A percentile compares a stretch with the other conserved stretches of the same genome.
These are phyloP conservation scores for Polypterus bichir DNA, from an alignment of 2,113 vertebrate species.

Conservation along the genomic window DNA sequence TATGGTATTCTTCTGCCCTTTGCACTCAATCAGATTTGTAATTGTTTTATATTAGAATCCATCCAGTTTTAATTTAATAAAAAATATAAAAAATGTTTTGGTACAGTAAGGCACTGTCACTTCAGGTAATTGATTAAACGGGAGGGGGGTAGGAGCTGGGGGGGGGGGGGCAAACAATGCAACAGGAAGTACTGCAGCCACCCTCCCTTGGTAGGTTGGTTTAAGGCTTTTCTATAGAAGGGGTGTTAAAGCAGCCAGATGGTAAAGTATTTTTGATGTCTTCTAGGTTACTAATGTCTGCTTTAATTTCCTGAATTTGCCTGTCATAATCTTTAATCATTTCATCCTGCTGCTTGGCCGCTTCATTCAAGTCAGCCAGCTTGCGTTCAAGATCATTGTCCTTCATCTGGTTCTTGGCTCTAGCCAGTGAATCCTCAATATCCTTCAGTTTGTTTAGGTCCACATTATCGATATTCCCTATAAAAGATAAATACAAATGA, in stretches of 20 bases:
- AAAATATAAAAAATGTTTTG: constrained; percentile 44
- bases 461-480: constrained; percentile 86
- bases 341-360: constrained; percentile 71
- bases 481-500: constrained; percentile 14
- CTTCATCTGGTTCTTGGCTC: constrained; percentile 75
- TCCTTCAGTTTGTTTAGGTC: constrained; percentile 80
- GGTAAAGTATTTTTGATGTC: constrained; percentile 92
- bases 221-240: constrained; percentile 77
- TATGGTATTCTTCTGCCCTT: too few relatives aligned
- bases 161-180: background rate
- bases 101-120: constrained; percentile 55
- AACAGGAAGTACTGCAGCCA: too few relatives aligned
- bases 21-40: too few relatives aligned
- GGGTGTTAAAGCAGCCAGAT: constrained; percentile 86
- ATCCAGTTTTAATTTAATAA: background rate
- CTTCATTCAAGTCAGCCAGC: constrained; percentile 66
- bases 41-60: too few relatives aligned
- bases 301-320: constrained; percentile 78
- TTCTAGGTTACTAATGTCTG: constrained; percentile 83
- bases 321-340: constrained; percentile 76
- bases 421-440: constrained; percentile 71
- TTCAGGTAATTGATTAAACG: constrained; percentile 17
- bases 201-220: background rate
- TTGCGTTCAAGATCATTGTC: constrained; percentile 71
- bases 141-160: constrained; percentile 5